These are phyloP conservation scores for Euura saliciscinereae DNA, from an alignment of 1,140 invertebrate species.

Conservation along the genomic window DNA sequence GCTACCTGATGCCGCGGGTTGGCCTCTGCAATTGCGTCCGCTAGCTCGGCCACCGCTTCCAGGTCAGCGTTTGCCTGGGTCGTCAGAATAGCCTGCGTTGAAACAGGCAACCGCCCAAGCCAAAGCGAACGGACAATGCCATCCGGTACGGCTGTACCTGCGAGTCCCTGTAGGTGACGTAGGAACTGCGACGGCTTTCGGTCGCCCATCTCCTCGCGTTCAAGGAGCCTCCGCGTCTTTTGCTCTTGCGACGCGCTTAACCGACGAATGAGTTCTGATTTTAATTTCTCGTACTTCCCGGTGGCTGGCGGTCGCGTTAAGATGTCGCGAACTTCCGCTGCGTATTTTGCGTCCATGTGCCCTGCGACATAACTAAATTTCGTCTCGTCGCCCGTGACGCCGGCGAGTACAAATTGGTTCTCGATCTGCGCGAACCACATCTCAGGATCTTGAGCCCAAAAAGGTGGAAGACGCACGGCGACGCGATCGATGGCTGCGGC, in stretches of 20 bases:
- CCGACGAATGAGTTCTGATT: conserved; percentile 22
- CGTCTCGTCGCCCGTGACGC: conserved; percentile 23
- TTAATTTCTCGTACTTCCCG: neutral
- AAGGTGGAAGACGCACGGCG: conserved; percentile 22
- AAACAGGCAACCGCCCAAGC: neutral
- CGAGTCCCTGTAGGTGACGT: conserved; percentile 20
- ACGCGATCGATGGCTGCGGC: neutral
- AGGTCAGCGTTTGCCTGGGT: neutral
- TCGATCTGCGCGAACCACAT: conserved; percentile 40
- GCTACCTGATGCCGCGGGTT: neutral
- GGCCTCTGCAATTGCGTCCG: neutral
- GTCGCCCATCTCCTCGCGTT: conserved; percentile 38
- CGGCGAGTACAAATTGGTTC: conserved; percentile 23
- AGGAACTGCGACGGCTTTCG: conserved; percentile 28
- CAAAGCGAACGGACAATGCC: neutral
- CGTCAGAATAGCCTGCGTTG: neutral
- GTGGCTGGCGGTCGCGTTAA: conserved; percentile 2
- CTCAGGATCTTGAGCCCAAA: conserved; percentile 34
- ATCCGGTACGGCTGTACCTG: conserved; percentile 15
- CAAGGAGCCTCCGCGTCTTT: conserved; percentile 30
- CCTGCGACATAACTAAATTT: conserved; percentile 12
- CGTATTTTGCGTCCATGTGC: neutral
- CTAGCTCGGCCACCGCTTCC: neutral
- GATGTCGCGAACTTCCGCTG: conserved; percentile 15
- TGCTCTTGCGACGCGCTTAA: conserved; percentile 30